A percentile compares a stretch with the other conserved stretches of the same genome.
Conservation (phyloP, 2,888 invertebrate species). For the Eristalinus aeneus region DNA sequence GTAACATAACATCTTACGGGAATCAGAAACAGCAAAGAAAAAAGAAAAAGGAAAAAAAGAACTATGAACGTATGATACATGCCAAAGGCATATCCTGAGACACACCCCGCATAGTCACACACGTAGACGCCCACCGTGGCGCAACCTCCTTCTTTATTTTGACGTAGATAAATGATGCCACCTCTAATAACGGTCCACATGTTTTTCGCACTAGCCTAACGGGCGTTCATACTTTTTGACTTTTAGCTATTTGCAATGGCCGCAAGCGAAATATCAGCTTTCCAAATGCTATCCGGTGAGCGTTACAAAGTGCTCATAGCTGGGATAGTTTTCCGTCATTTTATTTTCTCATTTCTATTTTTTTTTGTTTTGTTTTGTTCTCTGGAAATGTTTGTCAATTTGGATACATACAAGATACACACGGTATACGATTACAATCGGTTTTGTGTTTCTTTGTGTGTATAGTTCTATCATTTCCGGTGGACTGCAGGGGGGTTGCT, state of each 20-base stretch:
- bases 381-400: conserved; percentile 7
- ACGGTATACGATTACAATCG: neutral
- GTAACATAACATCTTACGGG: conserved; percentile 30
- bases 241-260: conserved; percentile 7
- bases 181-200: conserved; percentile 57
- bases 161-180: conserved; percentile 67
- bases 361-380: neutral
- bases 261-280: conserved; percentile 16
- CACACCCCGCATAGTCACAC: conserved; percentile 13
- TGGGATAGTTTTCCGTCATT: conserved; percentile 4
- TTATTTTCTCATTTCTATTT: conserved; percentile 12
- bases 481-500: neutral
- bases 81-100: conserved; percentile 50
- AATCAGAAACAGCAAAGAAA: conserved; percentile 9
- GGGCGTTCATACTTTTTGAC: conserved; percentile 47
- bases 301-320: conserved; percentile 7
- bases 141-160: conserved; percentile 57
- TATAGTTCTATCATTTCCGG: neutral
- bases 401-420: neutral
- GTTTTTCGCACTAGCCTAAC: neutral
- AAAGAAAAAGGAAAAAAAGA: conserved; percentile 48
- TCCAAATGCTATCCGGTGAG: conserved; percentile 21
- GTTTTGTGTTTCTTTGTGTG: neutral
- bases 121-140: conserved; percentile 44
- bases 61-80: conserved; percentile 64